Evolutionary conservation across 1,140 invertebrate genomes (phyloP).

Genomic region (Plodia interpunctella): DNA sequence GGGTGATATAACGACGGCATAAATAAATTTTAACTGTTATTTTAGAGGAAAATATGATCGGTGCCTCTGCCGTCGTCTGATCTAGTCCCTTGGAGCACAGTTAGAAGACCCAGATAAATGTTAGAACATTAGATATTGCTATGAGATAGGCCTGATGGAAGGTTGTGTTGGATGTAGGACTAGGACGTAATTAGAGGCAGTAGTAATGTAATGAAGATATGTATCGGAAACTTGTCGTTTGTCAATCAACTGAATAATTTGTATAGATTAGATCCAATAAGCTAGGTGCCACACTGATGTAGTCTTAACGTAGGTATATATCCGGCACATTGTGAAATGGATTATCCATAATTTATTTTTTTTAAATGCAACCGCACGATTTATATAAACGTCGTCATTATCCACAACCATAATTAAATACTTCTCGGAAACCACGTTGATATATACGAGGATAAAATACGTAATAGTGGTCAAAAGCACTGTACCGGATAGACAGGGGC

Average conservation of each 20-base stretch:
- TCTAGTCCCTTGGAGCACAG: conserved; percentile 15
- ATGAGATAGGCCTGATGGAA: background rate
- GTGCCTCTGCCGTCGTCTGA: background rate
- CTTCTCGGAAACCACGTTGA: too few species aligned
- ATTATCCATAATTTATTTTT: background rate
- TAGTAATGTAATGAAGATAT: background rate
- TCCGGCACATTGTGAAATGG: background rate
- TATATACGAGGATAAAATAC: too few species aligned
- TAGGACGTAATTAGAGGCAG: background rate
- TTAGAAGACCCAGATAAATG: conserved; percentile 26
- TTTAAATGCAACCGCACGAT: too few species aligned
- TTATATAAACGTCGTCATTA: too few species aligned
- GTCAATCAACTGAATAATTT: background rate
- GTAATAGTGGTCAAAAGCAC: too few species aligned
- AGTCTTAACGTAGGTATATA: background rate
- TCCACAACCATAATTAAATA: too few species aligned
- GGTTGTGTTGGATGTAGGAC: background rate
- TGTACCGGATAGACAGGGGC: too few species aligned
- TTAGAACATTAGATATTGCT: conserved; percentile 1
- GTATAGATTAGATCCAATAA: background rate
- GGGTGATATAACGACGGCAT: conserved; percentile 17
- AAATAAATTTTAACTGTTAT: conserved; percentile 20
- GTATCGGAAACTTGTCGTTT: background rate
- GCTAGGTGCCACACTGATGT: background rate
- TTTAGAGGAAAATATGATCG: conserved; percentile 16